These are phyloP conservation scores for Labrus mixtus DNA, from an alignment of 2,113 vertebrate genomes.

Conservation along the genomic window DNA sequence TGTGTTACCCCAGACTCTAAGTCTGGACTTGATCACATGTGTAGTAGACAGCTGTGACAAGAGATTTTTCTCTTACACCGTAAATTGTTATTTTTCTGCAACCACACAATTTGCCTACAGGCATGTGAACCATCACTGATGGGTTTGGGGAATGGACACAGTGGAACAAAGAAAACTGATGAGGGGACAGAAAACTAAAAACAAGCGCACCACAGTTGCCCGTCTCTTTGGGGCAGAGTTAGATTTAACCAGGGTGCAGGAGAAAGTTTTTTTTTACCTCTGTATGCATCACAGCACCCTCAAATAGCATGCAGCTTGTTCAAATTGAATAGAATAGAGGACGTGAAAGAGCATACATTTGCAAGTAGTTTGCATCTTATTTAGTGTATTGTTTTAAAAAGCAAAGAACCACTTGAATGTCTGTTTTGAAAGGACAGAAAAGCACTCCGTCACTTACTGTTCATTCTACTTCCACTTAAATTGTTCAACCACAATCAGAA, in stretches of 20 bases:
- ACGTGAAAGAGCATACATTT: constrained; percentile 72
- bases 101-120: too few species aligned
- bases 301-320: constrained; percentile 53
- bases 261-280: constrained; percentile 65
- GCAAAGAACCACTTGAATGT: constrained; percentile 42
- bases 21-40: too few species aligned
- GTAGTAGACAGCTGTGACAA: too few species aligned
- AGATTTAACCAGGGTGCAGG: constrained; percentile 55
- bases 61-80: too few species aligned
- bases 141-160: constrained; percentile 21
- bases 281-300: constrained; percentile 40
- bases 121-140: neutral
- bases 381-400: constrained; percentile 39
- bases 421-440: constrained; percentile 34
- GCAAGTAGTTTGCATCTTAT: constrained; percentile 76
- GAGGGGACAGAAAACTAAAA: constrained; percentile 21
- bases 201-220: constrained; percentile 3
- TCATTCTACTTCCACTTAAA: constrained; percentile 2
- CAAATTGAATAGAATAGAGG: constrained; percentile 66
- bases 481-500: neutral
- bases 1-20: too few species aligned
- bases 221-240: constrained; percentile 56
- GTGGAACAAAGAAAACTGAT: constrained; percentile 6
- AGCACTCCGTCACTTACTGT: constrained; percentile 38
- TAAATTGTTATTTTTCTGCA: too few species aligned